These are phyloP conservation scores for Harpalus rufipes DNA, from an alignment of 2,888 invertebrate genomes.

Conservation along the genomic window DNA sequence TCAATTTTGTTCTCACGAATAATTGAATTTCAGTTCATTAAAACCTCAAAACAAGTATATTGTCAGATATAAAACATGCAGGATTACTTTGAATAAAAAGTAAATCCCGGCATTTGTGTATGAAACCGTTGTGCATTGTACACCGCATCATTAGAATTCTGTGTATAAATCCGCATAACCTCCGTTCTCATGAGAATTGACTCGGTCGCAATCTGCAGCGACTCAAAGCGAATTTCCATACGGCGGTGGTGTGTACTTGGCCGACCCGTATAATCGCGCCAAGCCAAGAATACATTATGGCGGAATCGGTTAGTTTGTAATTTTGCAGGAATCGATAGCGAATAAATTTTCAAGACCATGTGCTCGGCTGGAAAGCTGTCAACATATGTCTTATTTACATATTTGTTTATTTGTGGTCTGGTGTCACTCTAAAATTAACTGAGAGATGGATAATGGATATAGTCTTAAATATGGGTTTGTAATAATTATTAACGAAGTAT, in stretches of 20 bases:
- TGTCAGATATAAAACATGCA: conserved; percentile 18
- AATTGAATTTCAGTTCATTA: background rate
- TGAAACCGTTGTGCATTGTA: conserved; percentile 24
- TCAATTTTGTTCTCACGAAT: background rate
- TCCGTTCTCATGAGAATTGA: conserved; percentile 39
- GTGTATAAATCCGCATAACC: conserved; percentile 37
- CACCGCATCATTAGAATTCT: conserved; percentile 19
- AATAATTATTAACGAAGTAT: no score
- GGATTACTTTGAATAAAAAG: conserved; percentile 1
- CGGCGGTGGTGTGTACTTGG: conserved; percentile 23
- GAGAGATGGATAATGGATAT: background rate
- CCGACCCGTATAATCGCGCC: conserved; percentile 47
- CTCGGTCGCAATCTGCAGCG: conserved; percentile 35
- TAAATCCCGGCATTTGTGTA: background rate
- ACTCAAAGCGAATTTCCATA: conserved; percentile 33
- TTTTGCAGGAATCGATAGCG: conserved; percentile 44
- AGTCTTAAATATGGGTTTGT: background rate
- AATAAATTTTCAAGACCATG: conserved; percentile 53
- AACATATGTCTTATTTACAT: conserved; percentile 49
- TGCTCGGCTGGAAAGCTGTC: conserved; percentile 10
- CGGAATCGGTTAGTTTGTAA: conserved; percentile 50
- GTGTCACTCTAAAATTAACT: background rate
- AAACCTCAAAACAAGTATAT: conserved; percentile 14
- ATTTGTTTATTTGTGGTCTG: conserved; percentile 18
- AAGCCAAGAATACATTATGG: conserved; percentile 49